Percentiles rank a stretch among this genome's conserved stretches.
phyloP scores from a whole-genome alignment of 2,888 invertebrate genomes.

The Orthosia gracilis region DNA sequence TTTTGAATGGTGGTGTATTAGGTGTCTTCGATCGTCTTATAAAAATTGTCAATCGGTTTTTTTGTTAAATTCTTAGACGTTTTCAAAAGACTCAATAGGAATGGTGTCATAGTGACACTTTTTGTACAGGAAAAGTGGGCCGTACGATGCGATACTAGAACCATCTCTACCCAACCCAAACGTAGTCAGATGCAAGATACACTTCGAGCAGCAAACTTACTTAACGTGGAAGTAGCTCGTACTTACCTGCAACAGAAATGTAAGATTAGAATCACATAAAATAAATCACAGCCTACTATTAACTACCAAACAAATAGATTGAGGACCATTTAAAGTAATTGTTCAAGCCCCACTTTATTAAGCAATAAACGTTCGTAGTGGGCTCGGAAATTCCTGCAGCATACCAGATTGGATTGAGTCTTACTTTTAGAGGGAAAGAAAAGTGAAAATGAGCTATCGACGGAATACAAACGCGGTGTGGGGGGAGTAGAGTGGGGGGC shows the following conservation, averaged over 20 bases:
- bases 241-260: constrained; percentile 75
- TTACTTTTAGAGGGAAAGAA: constrained; percentile 67
- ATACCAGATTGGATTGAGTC: constrained; percentile 68
- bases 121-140: too few species aligned
- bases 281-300: constrained; percentile 51
- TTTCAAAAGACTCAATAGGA: not conserved
- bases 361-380: constrained; percentile 55
- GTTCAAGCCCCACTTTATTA: constrained; percentile 60
- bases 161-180: constrained; percentile 1
- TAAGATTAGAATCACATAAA: constrained; percentile 55
- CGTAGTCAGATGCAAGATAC: constrained; percentile 71
- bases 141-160: not conserved
- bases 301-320: constrained; percentile 59
- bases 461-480: constrained; percentile 62
- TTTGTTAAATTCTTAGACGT: not conserved
- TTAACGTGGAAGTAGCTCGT: constrained; percentile 51
- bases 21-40: not conserved
- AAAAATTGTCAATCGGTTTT: constrained; percentile 1
- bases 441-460: constrained; percentile 71
- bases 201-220: constrained; percentile 62
- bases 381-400: constrained; percentile 57
- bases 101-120: too few species aligned
- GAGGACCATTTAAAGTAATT: constrained; percentile 59
- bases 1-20: not conserved
- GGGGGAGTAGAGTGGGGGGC: constrained; percentile 30